phyloP scores from a whole-genome alignment of 2,888 invertebrate genomes.

The Drosophila helvetica region DNA sequence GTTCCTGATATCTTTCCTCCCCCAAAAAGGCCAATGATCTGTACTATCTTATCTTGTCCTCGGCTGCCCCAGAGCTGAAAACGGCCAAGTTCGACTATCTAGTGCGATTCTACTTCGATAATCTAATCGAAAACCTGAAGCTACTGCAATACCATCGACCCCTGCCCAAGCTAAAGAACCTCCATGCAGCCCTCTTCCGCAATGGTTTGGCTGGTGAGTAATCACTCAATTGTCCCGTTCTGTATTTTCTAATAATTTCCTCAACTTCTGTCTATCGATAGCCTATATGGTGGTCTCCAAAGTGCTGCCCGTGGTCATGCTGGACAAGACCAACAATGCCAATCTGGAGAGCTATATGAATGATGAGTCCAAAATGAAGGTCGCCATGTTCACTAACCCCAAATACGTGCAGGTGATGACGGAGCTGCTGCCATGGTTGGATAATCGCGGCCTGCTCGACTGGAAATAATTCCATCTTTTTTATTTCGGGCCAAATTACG shows the following conservation, averaged over 20 bases:
- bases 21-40: conserved; percentile 72
- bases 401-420: conserved; percentile 79
- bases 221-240: background rate
- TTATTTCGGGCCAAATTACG: background rate
- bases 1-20: background rate
- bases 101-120: conserved; percentile 80
- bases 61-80: conserved; percentile 75
- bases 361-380: conserved; percentile 77
- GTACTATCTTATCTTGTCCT: conserved; percentile 77
- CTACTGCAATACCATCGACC: conserved; percentile 80
- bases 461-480: conserved; percentile 65
- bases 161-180: conserved; percentile 78
- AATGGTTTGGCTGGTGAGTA: conserved; percentile 80
- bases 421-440: conserved; percentile 81
- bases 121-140: conserved; percentile 79
- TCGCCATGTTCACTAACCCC: conserved; percentile 78
- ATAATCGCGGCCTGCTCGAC: conserved; percentile 81
- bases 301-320: conserved; percentile 79
- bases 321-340: conserved; percentile 72
- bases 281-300: conserved; percentile 81
- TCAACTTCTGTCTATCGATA: conserved; percentile 18
- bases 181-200: conserved; percentile 77
- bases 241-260: background rate
- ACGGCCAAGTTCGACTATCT: conserved; percentile 80
- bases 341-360: conserved; percentile 59